Percentiles rank a stretch among this genome's conserved stretches.
Evolutionary conservation across 2,797 vertebrate species (phyloP).

Genomic region (Anniella stebbinsi): DNA sequence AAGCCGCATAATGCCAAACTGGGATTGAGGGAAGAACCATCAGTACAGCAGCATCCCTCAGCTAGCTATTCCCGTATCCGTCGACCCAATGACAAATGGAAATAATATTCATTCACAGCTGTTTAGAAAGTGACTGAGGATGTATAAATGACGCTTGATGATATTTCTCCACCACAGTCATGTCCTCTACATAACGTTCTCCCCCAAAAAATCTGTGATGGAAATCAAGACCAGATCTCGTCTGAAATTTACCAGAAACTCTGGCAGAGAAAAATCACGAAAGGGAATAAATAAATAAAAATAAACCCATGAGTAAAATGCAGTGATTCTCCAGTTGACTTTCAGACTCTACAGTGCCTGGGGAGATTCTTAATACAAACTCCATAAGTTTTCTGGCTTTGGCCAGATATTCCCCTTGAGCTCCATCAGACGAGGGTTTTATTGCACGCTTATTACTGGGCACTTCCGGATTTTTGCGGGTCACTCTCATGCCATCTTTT

Average conservation of each 20-base stretch:
- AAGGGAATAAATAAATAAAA: not conserved
- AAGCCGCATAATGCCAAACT: slow-evolving; percentile 29
- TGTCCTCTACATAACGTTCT: slow-evolving; percentile 29
- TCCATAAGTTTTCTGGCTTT: not conserved
- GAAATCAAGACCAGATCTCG: slow-evolving; percentile 53
- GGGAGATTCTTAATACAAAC: not conserved
- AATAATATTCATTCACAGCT: slow-evolving; percentile 29
- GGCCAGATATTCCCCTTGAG: too few species aligned
- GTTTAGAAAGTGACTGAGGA: slow-evolving; percentile 44
- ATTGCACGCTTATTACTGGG: too few species aligned
- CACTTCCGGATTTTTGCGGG: too few species aligned
- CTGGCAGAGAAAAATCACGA: slow-evolving; percentile 41
- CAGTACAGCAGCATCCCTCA: not conserved
- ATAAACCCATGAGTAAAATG: not conserved
- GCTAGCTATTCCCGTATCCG: not conserved
- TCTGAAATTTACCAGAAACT: slow-evolving; percentile 52
- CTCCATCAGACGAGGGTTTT: too few species aligned
- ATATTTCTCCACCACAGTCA: slow-evolving; percentile 50
- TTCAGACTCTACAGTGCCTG: not conserved
- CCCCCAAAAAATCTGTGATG: slow-evolving; percentile 33
- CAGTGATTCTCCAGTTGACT: slow-evolving; percentile 6
- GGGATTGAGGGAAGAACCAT: not conserved
- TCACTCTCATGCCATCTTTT: too few species aligned
- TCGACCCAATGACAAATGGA: not conserved
- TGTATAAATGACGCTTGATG: slow-evolving; percentile 20